Conservation (phyloP, 1,140 invertebrate genomes). For the Hylaeus anthracinus region DNA sequence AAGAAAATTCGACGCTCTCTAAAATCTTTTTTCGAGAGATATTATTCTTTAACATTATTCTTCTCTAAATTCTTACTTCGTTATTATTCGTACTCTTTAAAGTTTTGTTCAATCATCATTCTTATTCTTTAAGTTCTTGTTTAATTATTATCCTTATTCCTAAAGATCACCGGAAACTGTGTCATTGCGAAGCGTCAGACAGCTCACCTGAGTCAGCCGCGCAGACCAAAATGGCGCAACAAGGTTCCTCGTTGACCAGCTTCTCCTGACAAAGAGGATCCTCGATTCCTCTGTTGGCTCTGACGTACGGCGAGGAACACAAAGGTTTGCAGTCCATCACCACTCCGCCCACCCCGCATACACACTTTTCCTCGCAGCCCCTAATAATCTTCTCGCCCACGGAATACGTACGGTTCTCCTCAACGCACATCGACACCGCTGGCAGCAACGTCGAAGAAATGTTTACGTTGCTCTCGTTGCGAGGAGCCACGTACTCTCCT, state of each 20-base stretch:
- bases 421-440: slow-evolving; percentile 82
- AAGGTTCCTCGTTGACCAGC: slow-evolving; percentile 86
- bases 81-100: too few relatives aligned
- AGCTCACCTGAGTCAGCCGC: slow-evolving; percentile 80
- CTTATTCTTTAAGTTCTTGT: too few relatives aligned
- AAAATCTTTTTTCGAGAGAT: neutral
- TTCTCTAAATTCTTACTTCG: too few relatives aligned
- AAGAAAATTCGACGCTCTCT: too few relatives aligned
- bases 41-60: too few relatives aligned
- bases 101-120: too few relatives aligned
- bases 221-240: slow-evolving; percentile 88
- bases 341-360: slow-evolving; percentile 83
- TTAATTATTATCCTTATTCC: too few relatives aligned
- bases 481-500: slow-evolving; percentile 70
- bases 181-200: too few relatives aligned
- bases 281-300: slow-evolving; percentile 82
- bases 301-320: slow-evolving; percentile 84
- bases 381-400: slow-evolving; percentile 85
- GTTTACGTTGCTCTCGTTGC: slow-evolving; percentile 67
- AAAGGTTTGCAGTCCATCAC: slow-evolving; percentile 85
- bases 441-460: slow-evolving; percentile 56
- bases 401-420: slow-evolving; percentile 87
- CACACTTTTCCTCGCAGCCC: slow-evolving; percentile 87
- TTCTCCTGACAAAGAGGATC: slow-evolving; percentile 89
- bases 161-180: too few relatives aligned